Evolutionary conservation across 2,113 vertebrate species (phyloP).

Genomic region (Tamias sibiricus): DNA sequence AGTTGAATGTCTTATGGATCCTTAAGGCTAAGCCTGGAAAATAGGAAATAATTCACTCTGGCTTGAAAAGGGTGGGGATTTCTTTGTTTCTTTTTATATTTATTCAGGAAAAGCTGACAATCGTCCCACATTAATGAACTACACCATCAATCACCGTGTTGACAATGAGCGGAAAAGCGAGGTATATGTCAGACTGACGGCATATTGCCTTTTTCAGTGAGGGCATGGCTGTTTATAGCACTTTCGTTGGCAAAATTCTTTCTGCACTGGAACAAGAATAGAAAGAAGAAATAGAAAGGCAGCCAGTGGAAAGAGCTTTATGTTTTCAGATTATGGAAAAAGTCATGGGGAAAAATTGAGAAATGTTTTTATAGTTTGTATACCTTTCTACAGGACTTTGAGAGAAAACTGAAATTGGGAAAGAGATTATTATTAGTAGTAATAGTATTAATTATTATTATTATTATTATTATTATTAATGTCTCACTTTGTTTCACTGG

Average conservation of each 20-base stretch:
- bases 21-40: constrained; percentile 87
- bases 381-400: background rate
- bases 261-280: constrained; percentile 85
- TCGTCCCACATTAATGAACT: constrained; percentile 97
- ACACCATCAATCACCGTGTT: constrained; percentile 95
- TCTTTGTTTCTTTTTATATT: constrained; percentile 99
- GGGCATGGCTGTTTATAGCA: constrained; percentile 91
- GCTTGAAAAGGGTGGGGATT: constrained; percentile 92
- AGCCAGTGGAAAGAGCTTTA: constrained; percentile 80
- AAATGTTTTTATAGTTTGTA: constrained; percentile 56
- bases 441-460: too few relatives aligned
- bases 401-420: background rate
- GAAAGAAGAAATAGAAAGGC: constrained; percentile 87
- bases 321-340: constrained; percentile 80
- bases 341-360: constrained; percentile 52
- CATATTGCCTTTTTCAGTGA: constrained; percentile 90
- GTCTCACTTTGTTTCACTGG: background rate
- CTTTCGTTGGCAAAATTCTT: constrained; percentile 88
- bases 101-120: constrained; percentile 99
- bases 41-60: constrained; percentile 92
- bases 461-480: background rate
- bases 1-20: constrained; percentile 83
- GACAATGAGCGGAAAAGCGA: constrained; percentile 99
- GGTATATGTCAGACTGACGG: constrained; percentile 91
- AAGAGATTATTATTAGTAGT: background rate